These are phyloP conservation scores for Castor canadensis DNA, from an alignment of 2,113 vertebrate genomes.

Conservation along the genomic window DNA sequence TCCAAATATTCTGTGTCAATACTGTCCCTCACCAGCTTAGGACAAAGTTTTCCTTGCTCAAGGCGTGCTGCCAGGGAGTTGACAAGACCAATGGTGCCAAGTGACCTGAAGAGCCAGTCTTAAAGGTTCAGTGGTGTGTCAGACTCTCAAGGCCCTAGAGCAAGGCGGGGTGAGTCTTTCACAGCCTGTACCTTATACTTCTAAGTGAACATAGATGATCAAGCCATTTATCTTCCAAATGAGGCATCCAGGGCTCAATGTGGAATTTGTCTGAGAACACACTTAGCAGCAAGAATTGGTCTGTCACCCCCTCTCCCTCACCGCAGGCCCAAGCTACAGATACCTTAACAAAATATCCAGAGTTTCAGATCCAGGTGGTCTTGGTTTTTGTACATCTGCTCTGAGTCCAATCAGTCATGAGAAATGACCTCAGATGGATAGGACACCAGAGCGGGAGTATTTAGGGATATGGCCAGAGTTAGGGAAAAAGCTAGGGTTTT, in stretches of 20 bases:
- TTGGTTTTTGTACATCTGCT: background rate
- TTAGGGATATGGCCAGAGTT: background rate
- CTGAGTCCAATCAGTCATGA: background rate
- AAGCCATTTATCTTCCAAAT: background rate
- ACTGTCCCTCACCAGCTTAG: background rate
- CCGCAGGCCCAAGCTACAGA: background rate
- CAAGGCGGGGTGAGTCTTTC: background rate
- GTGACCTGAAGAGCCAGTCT: background rate
- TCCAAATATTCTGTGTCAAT: constrained; percentile 47
- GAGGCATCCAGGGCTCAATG: background rate
- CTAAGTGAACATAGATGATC: background rate
- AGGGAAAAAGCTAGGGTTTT: background rate
- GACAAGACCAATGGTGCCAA: background rate
- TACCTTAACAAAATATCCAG: background rate
- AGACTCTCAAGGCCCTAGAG: background rate
- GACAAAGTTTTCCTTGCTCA: background rate
- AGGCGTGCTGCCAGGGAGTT: background rate
- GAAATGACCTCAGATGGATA: background rate
- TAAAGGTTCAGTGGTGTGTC: background rate
- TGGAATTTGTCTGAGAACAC: background rate
- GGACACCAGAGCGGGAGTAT: background rate
- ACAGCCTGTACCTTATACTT: background rate
- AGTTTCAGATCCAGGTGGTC: background rate
- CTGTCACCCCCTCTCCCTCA: background rate
- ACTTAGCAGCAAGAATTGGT: background rate